phyloP scores from a whole-genome alignment of 92 coral and sea anemone genomes.

The Ricordea florida region DNA sequence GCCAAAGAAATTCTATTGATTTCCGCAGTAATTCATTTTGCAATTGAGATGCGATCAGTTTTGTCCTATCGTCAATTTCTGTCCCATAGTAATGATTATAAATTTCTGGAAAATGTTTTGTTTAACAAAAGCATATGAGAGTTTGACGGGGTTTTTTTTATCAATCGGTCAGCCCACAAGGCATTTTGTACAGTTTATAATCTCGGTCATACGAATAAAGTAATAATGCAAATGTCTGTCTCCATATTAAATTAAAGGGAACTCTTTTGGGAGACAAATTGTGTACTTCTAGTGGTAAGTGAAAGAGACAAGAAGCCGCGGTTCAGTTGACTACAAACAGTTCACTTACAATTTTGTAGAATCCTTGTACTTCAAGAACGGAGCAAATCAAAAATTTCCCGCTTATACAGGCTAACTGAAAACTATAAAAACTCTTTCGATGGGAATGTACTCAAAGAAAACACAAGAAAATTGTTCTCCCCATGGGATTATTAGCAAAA shows the following conservation, averaged over 20 bases:
- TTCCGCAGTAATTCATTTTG: no score
- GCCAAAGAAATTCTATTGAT: no score
- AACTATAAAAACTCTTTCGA: no score
- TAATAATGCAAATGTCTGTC: constrained; percentile 27
- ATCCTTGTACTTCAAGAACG: neutral
- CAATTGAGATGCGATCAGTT: no score
- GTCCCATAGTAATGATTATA: no score
- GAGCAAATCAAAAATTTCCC: neutral
- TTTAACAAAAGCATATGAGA: no score
- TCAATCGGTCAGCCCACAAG: constrained; percentile 7
- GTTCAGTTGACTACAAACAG: neutral
- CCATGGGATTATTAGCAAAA: constrained; percentile 24
- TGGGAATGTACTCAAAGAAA: constrained; percentile 5
- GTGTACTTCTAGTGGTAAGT: constrained; percentile 17
- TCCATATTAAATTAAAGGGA: constrained; percentile 21
- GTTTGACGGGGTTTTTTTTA: constrained; percentile 1
- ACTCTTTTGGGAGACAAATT: constrained; percentile 17
- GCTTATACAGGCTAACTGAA: no score
- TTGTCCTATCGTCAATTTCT: no score
- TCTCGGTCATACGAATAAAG: constrained; percentile 3
- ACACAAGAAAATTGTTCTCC: constrained; percentile 4
- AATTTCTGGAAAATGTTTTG: no score
- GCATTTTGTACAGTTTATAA: neutral
- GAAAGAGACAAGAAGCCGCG: neutral
- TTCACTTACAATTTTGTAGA: neutral